A percentile compares a stretch with the other conserved stretches of the same genome.
These are phyloP conservation scores for Montipora sp. DNA, from an alignment of 64 coral and sea anemone genomes.

Conservation along the genomic window DNA sequence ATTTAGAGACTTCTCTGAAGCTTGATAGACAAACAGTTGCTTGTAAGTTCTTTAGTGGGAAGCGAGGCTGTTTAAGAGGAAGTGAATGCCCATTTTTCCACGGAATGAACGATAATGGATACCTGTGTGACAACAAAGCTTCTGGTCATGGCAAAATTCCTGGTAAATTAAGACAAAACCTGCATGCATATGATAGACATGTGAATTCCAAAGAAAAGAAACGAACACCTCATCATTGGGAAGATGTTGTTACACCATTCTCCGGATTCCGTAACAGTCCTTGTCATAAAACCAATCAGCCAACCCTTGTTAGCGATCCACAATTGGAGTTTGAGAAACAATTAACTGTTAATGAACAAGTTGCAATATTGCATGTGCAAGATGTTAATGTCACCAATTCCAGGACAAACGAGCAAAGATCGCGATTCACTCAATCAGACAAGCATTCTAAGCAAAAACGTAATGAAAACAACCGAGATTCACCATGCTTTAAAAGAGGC, in stretches of 20 bases:
- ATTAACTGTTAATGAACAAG: background rate
- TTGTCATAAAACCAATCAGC: background rate
- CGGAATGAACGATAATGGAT: background rate
- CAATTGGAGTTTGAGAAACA: background rate
- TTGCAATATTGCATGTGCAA: background rate
- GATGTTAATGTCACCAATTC: background rate
- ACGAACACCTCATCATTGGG: background rate
- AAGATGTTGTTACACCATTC: background rate
- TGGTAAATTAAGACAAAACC: background rate
- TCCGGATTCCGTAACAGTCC: background rate
- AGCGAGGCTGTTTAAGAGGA: slow-evolving; percentile 77
- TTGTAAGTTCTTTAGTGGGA: slow-evolving; percentile 77
- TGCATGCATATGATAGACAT: no score
- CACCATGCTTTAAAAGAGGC: no score
- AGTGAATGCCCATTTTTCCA: slow-evolving; percentile 65
- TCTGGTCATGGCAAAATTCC: background rate
- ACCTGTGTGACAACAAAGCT: background rate
- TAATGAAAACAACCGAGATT: no score
- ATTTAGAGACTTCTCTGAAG: background rate
- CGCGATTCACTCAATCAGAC: background rate
- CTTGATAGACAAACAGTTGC: slow-evolving; percentile 14
- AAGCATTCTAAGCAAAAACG: no score
- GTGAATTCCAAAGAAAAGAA: background rate
- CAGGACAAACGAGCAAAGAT: background rate
- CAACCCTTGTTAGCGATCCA: background rate